phyloP scores from a whole-genome alignment of 2,113 vertebrate genomes.

The Cyprinodon brontotheroides region DNA sequence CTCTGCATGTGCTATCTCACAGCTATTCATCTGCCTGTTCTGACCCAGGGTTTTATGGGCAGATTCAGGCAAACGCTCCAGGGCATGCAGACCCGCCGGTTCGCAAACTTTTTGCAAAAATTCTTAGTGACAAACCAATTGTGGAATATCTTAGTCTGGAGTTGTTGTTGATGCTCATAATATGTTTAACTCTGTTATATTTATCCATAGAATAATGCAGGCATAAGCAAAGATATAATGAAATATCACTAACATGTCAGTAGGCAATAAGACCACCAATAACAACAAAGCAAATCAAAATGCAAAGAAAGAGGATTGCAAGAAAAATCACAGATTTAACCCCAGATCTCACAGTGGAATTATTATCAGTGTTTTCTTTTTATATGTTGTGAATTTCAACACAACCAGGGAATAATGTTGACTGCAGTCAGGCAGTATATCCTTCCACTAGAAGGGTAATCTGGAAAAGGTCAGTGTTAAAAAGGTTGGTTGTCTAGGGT shows the following conservation, averaged over 20 bases:
- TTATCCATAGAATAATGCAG: not conserved
- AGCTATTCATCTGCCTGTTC: slow-evolving; percentile 28
- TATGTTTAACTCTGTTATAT: not conserved
- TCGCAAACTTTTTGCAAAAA: not conserved
- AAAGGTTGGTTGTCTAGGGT: not conserved
- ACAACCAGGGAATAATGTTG: not conserved
- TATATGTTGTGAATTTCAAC: not conserved
- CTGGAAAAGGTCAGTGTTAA: not conserved
- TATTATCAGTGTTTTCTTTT: not conserved
- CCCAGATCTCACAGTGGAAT: not conserved
- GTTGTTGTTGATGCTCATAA: not conserved
- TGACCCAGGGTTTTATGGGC: slow-evolving; percentile 46
- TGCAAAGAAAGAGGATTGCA: not conserved
- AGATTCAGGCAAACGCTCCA: not conserved
- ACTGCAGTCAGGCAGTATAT: not conserved
- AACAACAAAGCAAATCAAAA: not conserved
- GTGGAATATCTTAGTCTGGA: not conserved
- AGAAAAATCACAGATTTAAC: not conserved
- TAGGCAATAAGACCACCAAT: not conserved
- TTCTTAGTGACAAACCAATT: not conserved
- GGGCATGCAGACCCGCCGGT: not conserved
- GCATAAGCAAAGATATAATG: not conserved
- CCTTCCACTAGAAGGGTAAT: not conserved
- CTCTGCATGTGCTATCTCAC: slow-evolving; percentile 46
- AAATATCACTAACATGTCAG: not conserved